These are phyloP conservation scores for Procavia capensis DNA, from an alignment of 2,113 vertebrate genomes.

Conservation along the genomic window DNA sequence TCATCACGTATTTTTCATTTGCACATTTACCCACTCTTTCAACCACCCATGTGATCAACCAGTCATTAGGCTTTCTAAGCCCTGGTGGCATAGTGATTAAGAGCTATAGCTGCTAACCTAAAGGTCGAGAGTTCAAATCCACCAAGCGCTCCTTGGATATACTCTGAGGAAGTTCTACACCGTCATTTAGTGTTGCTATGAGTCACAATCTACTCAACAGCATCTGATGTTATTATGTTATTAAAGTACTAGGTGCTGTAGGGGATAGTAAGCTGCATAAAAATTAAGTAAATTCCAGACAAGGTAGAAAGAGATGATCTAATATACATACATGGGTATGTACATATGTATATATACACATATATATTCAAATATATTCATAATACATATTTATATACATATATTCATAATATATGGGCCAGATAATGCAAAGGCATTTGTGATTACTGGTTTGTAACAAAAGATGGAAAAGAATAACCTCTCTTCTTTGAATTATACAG, in stretches of 20 bases:
- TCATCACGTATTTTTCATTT: slow-evolving; percentile 44
- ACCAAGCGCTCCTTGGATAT: too few species aligned
- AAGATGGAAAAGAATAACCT: slow-evolving; percentile 1
- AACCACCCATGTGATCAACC: background rate
- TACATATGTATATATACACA: background rate
- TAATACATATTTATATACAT: too few species aligned
- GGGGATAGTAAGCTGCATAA: background rate
- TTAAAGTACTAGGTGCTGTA: slow-evolving; percentile 14
- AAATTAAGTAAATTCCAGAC: slow-evolving; percentile 37
- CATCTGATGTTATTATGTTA: background rate
- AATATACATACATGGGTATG: background rate
- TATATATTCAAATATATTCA: too few species aligned
- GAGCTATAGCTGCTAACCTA: too few species aligned
- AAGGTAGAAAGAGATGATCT: background rate
- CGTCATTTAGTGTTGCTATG: too few species aligned
- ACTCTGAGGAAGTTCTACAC: too few species aligned
- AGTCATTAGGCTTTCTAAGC: slow-evolving; percentile 20
- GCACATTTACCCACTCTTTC: slow-evolving; percentile 33
- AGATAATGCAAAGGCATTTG: background rate
- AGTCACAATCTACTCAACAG: too few species aligned
- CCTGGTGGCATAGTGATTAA: too few species aligned
- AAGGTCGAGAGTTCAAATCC: too few species aligned
- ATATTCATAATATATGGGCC: too few species aligned
- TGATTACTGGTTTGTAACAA: background rate
- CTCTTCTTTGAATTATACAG: background rate